Evolutionary conservation across 2,113 vertebrate genomes (phyloP), one percentile per base, ranked within the genome.

Genomic region (Polypterus bichir): DNA sequence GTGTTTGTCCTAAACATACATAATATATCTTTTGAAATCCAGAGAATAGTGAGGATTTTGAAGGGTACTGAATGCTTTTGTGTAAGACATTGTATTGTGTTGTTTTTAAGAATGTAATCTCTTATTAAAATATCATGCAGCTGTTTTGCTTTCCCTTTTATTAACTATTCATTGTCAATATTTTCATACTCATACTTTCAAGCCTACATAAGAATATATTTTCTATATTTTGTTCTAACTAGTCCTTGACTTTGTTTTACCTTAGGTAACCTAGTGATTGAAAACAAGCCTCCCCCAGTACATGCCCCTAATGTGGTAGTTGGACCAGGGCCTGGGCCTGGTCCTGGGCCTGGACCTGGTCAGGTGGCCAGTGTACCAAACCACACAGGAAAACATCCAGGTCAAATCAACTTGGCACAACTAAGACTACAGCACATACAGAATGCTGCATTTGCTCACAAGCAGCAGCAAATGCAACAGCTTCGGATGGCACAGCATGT

Each of bases 401-500:
- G 91, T 59, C 96, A 99, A 75, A 99, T 99, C 74, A 99, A 97
- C 52, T 84, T 99, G 68, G 94, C 96, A 1, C 96, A 99, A 77
- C 91, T 99, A 46, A 86, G 92, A 6, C 83, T 98, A 57, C 95
- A 99, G 73, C 96, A 98, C 71, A 94, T 98, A 92, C 88, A 90
- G 60, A 93, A 97, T 72, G 92, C 80, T 5, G 84, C 91, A 4
- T 94, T 91, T 9, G 93, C 87, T 46, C 94, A 97, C 48, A 92
- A 94, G 44, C 90, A 92, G 62, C 89, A 91, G 67, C 88, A 92
- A 3, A 53, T 88, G 69, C 87, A 88, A 49, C 87, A 98, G 76
- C 94, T 98, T 93, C 91, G 93, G 65, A 86, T 97, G 62, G 89
- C 83, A 8, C 94, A 96, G 2, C 95, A 95, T 9, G 72, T 92